Evolutionary conservation across 2,888 invertebrate species (phyloP).

Genomic region (Lissonota sp.): DNA sequence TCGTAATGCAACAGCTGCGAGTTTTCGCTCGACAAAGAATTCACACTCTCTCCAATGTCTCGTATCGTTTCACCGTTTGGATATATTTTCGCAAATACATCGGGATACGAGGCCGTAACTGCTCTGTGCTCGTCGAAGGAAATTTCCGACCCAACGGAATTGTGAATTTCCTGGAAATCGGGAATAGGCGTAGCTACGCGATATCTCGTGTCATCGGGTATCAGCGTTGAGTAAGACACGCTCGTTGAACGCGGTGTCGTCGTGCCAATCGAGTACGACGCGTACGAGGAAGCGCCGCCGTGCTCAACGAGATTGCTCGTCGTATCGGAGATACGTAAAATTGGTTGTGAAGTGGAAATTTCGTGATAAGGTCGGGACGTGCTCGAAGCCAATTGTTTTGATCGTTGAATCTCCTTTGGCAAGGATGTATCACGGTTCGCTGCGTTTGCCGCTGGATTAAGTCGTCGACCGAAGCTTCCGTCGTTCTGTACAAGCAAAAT

Average conservation of each 20-base stretch:
- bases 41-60: conserved; percentile 7
- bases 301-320: not conserved
- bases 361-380: conserved; percentile 10
- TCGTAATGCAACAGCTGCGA: conserved; percentile 33
- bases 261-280: conserved; percentile 10
- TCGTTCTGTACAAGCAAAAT: conserved; percentile 69
- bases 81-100: conserved; percentile 37
- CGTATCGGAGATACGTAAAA: conserved; percentile 15
- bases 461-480: conserved; percentile 71
- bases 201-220: conserved; percentile 17
- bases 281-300: conserved; percentile 38
- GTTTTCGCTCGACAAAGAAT: conserved; percentile 28
- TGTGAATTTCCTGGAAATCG: conserved; percentile 36
- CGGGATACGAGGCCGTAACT: conserved; percentile 22
- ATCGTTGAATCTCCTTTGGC: not conserved
- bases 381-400: conserved; percentile 10
- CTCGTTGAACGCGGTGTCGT: conserved; percentile 36
- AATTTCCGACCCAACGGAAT: conserved; percentile 23
- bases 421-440: not conserved
- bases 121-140: conserved; percentile 34
- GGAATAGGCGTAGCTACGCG: conserved; percentile 34
- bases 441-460: conserved; percentile 28
- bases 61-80: conserved; percentile 29
- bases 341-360: conserved; percentile 29
- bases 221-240: conserved; percentile 23